Percentiles rank a stretch among this genome's conserved stretches.
Evolutionary conservation across 1,140 invertebrate genomes (phyloP).

Genomic region (Drosophila ananassae): DNA sequence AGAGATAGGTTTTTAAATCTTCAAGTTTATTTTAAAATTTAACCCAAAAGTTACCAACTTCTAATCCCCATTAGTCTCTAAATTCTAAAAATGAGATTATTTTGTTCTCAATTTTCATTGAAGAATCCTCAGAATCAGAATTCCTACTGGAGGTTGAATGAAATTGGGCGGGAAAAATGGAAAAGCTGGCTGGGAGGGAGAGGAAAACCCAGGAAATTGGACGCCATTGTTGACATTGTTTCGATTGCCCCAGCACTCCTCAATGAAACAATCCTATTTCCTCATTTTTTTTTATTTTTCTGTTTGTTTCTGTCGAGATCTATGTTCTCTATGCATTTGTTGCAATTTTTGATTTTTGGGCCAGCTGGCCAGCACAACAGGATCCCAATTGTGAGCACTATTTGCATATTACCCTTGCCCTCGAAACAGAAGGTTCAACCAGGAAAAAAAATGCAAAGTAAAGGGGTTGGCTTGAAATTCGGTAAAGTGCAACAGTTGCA

Average conservation of each 20-base stretch:
- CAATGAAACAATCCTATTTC: constrained; percentile 12
- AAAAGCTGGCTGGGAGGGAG: neutral
- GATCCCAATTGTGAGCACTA: neutral
- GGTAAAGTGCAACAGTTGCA: constrained; percentile 52
- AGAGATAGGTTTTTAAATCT: too few species aligned
- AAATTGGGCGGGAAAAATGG: constrained; percentile 1
- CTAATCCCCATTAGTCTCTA: neutral
- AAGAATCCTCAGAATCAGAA: neutral
- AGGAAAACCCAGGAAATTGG: constrained; percentile 18
- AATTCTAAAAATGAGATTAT: neutral
- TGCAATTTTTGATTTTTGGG: constrained; percentile 24
- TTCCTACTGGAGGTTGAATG: neutral
- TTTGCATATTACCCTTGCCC: constrained; percentile 13
- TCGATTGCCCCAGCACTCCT: constrained; percentile 15
- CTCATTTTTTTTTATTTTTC: neutral
- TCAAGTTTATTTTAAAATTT: too few species aligned
- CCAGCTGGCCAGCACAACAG: constrained; percentile 2
- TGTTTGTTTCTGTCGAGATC: constrained; percentile 4
- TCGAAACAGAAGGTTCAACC: too few species aligned
- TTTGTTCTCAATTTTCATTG: neutral
- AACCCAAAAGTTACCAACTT: too few species aligned
- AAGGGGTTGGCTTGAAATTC: neutral
- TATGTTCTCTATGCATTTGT: constrained; percentile 7
- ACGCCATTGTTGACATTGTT: constrained; percentile 43
- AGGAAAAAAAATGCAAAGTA: too few species aligned